Percentiles rank a stretch among this genome's conserved stretches.
Conservation (phyloP, 2,113 vertebrate species). For the Dasyurus viverrinus region DNA sequence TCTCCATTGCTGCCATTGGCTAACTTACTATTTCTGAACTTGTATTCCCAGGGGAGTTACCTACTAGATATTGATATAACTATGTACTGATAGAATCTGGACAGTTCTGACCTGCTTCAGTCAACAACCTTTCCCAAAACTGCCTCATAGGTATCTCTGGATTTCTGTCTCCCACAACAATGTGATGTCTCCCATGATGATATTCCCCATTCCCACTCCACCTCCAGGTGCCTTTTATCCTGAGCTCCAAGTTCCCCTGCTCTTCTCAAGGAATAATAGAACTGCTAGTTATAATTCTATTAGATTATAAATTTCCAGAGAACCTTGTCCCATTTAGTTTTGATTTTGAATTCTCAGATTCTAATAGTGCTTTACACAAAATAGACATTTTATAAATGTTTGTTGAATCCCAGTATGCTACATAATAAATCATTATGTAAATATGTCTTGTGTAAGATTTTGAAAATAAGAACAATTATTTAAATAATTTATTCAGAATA, state of each 20-base stretch:
- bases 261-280: neutral
- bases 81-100: neutral
- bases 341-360: neutral
- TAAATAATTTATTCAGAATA: slow-evolving; percentile 87
- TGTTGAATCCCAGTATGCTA: neutral
- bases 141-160: neutral
- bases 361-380: neutral
- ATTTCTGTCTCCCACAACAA: neutral
- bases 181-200: neutral
- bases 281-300: neutral
- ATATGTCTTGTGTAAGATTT: neutral
- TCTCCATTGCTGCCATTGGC: neutral
- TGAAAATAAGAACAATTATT: slow-evolving; percentile 66
- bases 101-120: neutral
- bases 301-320: neutral
- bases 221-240: neutral
- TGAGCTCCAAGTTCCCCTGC: neutral
- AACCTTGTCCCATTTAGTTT: neutral
- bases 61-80: neutral
- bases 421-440: neutral
- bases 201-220: neutral
- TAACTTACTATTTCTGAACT: neutral
- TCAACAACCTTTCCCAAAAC: neutral
- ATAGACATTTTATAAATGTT: neutral
- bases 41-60: neutral